Conservation (phyloP, 2,113 vertebrate species). For the Thunnus thynnus region DNA sequence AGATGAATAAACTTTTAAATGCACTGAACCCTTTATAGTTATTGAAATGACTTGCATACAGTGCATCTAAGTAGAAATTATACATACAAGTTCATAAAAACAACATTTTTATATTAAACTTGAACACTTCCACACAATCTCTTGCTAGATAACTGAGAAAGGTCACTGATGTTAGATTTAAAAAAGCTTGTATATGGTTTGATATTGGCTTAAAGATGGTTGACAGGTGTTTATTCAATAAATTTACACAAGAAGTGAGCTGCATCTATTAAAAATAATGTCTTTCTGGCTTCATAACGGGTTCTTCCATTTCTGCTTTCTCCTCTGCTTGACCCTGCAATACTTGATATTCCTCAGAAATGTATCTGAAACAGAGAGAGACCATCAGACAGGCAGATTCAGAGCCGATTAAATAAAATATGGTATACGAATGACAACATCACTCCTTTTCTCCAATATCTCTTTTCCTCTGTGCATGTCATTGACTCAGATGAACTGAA, state of each 20-base stretch:
- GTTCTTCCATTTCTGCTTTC: neutral
- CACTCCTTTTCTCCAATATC: neutral
- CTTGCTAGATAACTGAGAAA: neutral
- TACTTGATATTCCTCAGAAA: neutral
- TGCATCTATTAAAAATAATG: neutral
- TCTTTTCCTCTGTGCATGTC: neutral
- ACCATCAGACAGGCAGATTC: too few species aligned
- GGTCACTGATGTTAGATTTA: too few species aligned
- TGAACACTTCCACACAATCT: too few species aligned
- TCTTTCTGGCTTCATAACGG: neutral
- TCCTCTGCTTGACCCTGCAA: neutral
- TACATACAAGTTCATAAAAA: too few species aligned
- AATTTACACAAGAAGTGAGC: neutral
- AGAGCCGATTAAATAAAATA: too few species aligned
- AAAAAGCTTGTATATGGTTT: neutral
- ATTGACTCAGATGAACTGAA: neutral
- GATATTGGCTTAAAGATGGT: neutral
- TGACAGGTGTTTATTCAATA: neutral
- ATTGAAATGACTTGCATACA: too few species aligned
- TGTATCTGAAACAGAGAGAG: constrained; percentile 22
- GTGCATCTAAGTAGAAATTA: too few species aligned
- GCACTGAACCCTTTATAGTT: too few species aligned
- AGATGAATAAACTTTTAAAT: too few species aligned
- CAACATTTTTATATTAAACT: too few species aligned
- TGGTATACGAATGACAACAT: neutral